Evolutionary conservation across 2,113 vertebrate genomes (phyloP), one percentile per base, ranked within the genome.

Genomic region (Orthonyx spaldingii): DNA sequence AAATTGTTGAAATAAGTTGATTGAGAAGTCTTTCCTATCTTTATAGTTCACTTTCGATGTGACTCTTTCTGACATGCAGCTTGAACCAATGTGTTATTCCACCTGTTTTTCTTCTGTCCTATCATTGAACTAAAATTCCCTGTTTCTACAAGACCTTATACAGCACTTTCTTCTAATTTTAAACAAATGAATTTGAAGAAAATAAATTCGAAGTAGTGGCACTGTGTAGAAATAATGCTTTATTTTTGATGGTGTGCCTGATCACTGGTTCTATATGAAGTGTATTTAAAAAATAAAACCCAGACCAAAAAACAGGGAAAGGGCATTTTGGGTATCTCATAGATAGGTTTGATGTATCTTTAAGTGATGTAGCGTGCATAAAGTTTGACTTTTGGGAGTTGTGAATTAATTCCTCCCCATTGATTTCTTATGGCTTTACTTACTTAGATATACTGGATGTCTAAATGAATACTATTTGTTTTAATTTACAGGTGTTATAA

Each of bases 401-500:
- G 39, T 80, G 50, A 84, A 65, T 55, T 75, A 74, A 56, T 66
- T 88, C 26, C 16, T 77, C 21, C 16, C 53, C 6, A 26, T 42
- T 65, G 18, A 33, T 83, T 80, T 89, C 23, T 50, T 87, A 21
- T 39, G 26, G 6, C 15, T 78, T 81, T 79, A 63, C 11, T 10
- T 20, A 39, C 27, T 37, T 27, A 3, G 49, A 20, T 74, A 19
- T 66, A 56, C 44, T 90, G 52, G 47, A 56, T 78, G 37, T 59
- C 33, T 96, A 60, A 90, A 75, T 75, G 90, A 60, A 91, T 64
- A 28, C 7, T 66, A 68, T 76, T 89, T 90, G 33, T 89, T 97
- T 96, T 87, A 81, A 56, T 96, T 97, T 96, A 63, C 97, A 98
- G 98, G 94, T 94, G 28, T 87, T 97, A 35, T 4, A 59, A 39